phyloP scores from a whole-genome alignment of 2,797 vertebrate genomes.

The Pangasius sanitwongsei region DNA sequence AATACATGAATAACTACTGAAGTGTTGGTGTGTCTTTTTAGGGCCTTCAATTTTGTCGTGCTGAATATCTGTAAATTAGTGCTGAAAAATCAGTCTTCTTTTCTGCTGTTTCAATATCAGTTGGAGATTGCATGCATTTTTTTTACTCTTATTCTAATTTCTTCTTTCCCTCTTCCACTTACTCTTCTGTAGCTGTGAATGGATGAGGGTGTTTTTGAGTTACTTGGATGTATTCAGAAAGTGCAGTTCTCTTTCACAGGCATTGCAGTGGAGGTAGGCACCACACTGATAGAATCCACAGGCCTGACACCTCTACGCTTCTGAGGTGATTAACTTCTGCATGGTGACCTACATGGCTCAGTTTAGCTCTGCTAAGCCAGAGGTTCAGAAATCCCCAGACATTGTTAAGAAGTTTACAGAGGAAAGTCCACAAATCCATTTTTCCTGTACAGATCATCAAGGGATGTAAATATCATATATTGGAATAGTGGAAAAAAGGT shows the following conservation, averaged over 20 bases:
- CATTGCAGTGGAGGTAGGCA: slow-evolving; percentile 53
- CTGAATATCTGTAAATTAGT: slow-evolving; percentile 12
- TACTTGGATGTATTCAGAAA: slow-evolving; percentile 53
- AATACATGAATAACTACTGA: not conserved
- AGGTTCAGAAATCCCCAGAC: slow-evolving; percentile 47
- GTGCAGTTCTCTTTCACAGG: slow-evolving; percentile 41
- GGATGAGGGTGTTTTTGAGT: slow-evolving; percentile 49
- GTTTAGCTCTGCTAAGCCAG: slow-evolving; percentile 54
- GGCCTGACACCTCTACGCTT: slow-evolving; percentile 47
- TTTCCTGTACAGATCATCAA: not conserved
- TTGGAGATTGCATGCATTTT: slow-evolving; percentile 23
- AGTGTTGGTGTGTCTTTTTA: slow-evolving; percentile 9
- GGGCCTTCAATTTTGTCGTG: not conserved
- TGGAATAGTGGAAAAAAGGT: not conserved
- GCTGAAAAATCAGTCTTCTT: slow-evolving; percentile 38
- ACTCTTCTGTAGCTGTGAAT: slow-evolving; percentile 55
- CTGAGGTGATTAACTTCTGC: slow-evolving; percentile 59
- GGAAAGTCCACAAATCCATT: not conserved
- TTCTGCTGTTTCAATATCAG: slow-evolving; percentile 33
- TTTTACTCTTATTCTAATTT: slow-evolving; percentile 22
- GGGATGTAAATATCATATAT: slow-evolving; percentile 1
- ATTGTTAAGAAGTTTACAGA: not conserved
- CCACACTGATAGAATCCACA: slow-evolving; percentile 63
- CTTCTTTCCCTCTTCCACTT: slow-evolving; percentile 35
- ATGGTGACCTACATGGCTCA: slow-evolving; percentile 62